Evolutionary conservation across 2,888 invertebrate species (phyloP), one percentile per base, ranked within the genome.

Genomic region (Latheticus oryzae): DNA sequence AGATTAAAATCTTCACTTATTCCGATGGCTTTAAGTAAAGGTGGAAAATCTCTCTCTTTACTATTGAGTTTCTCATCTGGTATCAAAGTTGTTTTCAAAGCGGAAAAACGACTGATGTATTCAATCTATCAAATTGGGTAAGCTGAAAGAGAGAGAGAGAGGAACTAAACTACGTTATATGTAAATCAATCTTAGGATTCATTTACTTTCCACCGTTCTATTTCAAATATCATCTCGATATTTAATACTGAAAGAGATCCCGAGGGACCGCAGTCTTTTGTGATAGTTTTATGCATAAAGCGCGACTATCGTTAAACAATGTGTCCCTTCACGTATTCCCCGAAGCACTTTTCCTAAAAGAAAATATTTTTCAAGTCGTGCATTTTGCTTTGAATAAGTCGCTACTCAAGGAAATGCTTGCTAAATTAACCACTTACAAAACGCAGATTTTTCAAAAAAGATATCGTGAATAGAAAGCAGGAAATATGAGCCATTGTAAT

Each of bases 131-230:
- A 51, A 57, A 51, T 51, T 57, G 37, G 37, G 43, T 50, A 51
- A n/a, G n/a, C n/a, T n/a, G n/a, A n/a, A n/a, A 51, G 51, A 51
- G 42, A 50, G 33, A n/a, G n/a, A 17, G 51, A 52, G 52, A 32
- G 45, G 50, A 53, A 62, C 62, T 55, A 58, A 58, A 59, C 43
- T 61, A 60, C 57, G 60, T 61, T 64, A 62, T 60, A 61, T 64
- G 62, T 60, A 64, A 64, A 64, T 64, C 61, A 61, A 60, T 61
- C 57, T 61, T 24, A 51, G 64, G 61, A 64, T 61, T 62, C 64
- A 64, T 64, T n/a, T 59, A 61, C 57, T 47, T 62, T 54, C 48
- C 50, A 35, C 61, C n/a, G 57, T 37, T 60, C 57, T 17, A 52
- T 58, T 59, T 53, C 52, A 58, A 62, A 64, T 61, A 62, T 60